Conservation (phyloP, 2,797 vertebrate genomes). For the Sylvia borin region DNA sequence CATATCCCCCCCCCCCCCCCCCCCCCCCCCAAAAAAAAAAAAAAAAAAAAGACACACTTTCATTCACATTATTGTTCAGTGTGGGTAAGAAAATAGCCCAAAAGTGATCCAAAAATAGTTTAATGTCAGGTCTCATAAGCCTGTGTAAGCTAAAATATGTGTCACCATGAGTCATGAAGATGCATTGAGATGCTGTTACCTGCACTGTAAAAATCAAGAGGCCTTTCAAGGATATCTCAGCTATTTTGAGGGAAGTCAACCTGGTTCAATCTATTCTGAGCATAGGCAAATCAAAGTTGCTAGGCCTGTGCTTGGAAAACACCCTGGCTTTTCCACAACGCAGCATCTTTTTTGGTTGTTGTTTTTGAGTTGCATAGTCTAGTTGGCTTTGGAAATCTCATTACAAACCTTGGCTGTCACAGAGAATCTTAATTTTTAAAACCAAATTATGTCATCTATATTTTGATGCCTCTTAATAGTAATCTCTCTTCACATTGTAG, state of each 20-base stretch:
- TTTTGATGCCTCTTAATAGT: not conserved
- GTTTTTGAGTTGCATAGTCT: not conserved
- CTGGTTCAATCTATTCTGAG: not conserved
- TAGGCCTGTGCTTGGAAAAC: not conserved
- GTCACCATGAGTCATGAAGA: conserved; percentile 23
- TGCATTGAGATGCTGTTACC: conserved; percentile 35
- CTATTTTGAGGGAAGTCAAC: conserved; percentile 10
- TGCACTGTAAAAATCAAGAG: conserved; percentile 28
- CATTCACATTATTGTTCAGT: conserved; percentile 13
- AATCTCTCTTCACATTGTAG: not conserved
- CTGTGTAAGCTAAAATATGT: not conserved
- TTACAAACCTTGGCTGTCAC: not conserved
- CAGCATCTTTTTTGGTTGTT: not conserved
- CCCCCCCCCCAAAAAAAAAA: not conserved
- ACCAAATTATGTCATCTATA: not conserved
- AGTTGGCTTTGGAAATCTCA: not conserved
- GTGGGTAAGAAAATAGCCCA: conserved; percentile 34
- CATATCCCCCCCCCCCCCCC: not conserved
- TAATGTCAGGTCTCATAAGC: conserved; percentile 25
- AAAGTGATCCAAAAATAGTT: conserved; percentile 36
- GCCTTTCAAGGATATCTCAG: conserved; percentile 16
- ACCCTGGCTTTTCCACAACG: not conserved
- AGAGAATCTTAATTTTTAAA: not conserved
- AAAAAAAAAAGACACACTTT: not conserved
- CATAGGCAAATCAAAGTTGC: not conserved